Evolutionary conservation across 2,888 invertebrate species (phyloP).

Genomic region (Callinectes sapidus): DNA sequence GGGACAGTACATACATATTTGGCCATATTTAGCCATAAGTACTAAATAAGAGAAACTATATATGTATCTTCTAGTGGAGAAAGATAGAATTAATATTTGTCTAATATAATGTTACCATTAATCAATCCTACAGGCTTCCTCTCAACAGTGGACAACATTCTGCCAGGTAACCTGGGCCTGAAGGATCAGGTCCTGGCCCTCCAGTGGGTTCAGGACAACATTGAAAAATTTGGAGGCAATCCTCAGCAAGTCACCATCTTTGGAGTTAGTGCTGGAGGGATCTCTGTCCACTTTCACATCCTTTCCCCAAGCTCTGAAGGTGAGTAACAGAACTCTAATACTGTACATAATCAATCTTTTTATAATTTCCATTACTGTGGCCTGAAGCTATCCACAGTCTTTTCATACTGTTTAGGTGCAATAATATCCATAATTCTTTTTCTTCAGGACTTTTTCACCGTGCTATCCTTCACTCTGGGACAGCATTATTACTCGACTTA

Average conservation of each 20-base stretch:
- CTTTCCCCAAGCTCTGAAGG: conserved; percentile 39
- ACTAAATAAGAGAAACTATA: not conserved
- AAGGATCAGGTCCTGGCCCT: conserved; percentile 58
- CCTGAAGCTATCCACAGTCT: not conserved
- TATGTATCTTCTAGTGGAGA: not conserved
- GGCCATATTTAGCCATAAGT: not conserved
- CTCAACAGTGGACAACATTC: conserved; percentile 47
- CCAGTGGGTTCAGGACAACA: conserved; percentile 51
- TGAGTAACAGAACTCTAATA: not conserved
- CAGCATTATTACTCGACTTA: not conserved
- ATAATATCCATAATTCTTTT: not conserved
- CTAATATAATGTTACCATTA: not conserved
- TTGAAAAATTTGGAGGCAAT: conserved; percentile 36
- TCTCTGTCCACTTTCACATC: conserved; percentile 37
- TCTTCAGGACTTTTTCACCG: not conserved
- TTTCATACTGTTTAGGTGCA: not conserved
- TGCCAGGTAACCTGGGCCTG: conserved; percentile 52
- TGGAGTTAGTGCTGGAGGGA: conserved; percentile 45
- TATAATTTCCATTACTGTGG: not conserved
- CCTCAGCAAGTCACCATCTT: conserved; percentile 44
- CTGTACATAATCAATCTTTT: not conserved
- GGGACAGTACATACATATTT: not conserved
- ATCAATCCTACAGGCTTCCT: conserved; percentile 30
- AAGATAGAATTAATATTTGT: not conserved
- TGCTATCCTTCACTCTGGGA: not conserved